These are phyloP conservation scores for Limnephilus marmoratus DNA, from an alignment of 2,888 invertebrate genomes.

Conservation along the genomic window DNA sequence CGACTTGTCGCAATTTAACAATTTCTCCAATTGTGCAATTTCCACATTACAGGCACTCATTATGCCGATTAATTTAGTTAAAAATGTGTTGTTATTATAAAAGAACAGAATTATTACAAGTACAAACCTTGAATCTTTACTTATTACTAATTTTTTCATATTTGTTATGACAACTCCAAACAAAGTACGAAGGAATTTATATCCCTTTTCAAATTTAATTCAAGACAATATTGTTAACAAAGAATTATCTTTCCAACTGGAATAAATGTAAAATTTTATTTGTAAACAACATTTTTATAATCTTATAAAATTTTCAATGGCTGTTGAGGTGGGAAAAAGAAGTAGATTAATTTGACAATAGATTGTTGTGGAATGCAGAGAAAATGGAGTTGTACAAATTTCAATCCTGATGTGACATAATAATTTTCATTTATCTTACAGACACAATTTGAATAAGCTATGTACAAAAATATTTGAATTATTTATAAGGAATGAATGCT, in stretches of 20 bases:
- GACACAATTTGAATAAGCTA: neutral
- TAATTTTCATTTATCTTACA: neutral
- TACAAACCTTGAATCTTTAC: neutral
- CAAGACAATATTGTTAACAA: too few species aligned
- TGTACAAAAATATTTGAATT: neutral
- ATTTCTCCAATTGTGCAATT: constrained; percentile 42
- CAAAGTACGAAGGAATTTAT: neutral
- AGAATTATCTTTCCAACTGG: too few species aligned
- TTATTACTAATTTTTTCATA: neutral
- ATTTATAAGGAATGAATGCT: neutral
- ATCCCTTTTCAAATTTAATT: neutral
- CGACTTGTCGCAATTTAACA: neutral
- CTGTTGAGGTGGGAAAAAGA: neutral
- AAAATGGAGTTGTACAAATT: neutral
- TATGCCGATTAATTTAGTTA: neutral
- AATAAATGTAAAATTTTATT: neutral
- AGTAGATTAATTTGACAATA: neutral
- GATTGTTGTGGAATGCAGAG: too few species aligned
- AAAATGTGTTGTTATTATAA: constrained; percentile 6
- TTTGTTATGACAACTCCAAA: neutral
- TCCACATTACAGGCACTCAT: neutral
- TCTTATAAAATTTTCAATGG: neutral
- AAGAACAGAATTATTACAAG: neutral
- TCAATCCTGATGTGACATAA: neutral
- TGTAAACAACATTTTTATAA: neutral